Evolutionary conservation across 2,113 vertebrate genomes (phyloP), one percentile per base, ranked within the genome.

Genomic region (Typhlomys cinereus): DNA sequence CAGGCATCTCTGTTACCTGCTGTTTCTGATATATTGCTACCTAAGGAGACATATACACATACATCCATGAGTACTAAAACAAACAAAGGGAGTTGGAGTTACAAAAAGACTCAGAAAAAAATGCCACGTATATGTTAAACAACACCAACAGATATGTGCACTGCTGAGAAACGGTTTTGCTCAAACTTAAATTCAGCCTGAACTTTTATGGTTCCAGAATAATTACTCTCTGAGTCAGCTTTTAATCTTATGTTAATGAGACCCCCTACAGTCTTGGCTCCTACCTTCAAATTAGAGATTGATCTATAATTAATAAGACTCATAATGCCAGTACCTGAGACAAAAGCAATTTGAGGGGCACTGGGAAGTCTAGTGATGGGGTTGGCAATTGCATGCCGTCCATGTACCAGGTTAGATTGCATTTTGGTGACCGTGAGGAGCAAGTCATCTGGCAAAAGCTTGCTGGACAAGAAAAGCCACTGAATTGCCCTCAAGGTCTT

Each of bases 221-320:
- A 97, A 97, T 98, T 97, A 97, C 89, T 90, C 57, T 96, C 95
- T 83, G 95, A 97, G 81, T 93, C 95, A 97, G 95, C 92, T 95
- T 96, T 96, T 97, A 96, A 97, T 98, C 95, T 97, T 90, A 36
- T 94, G 85, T 94, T 98, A 98, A 98, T 36, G 61, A 98, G 96
- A 96, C 93, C 93, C 96, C 96, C 96, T 96, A 76, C 94, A 93
- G 95, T 97, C 96, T 93, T 97, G 89, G 88, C 90, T 76, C 95
- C 95, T 97, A 97, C 94, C 94, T 95, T 96, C 96, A 92, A 97
- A 95, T 98, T 98, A 97, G 85, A 95, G 96, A 94, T 95, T 97
- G 97, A 97, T 98, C 96, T 97, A 97, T 98, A 97, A 97, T 98
- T 97, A 97, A 97, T 97, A 97, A 96, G 95, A 85, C 92, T 94